These are phyloP conservation scores for Drosophila buzzatii DNA, from an alignment of 2,888 invertebrate genomes.

Conservation along the genomic window DNA sequence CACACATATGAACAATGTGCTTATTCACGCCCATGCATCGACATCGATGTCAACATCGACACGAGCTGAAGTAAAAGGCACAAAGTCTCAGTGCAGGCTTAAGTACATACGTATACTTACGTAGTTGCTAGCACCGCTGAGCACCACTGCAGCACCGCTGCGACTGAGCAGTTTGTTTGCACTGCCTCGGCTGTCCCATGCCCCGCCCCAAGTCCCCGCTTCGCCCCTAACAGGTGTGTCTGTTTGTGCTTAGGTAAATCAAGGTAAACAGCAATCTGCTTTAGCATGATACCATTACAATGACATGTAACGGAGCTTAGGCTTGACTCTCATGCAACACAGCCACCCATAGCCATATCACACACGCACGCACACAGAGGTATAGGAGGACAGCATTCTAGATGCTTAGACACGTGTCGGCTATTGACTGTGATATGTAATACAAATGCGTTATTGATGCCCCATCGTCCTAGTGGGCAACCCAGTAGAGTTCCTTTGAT, in stretches of 20 bases:
- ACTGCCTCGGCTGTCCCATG: constrained; percentile 56
- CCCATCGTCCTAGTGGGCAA: constrained; percentile 44
- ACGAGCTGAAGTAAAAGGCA: constrained; percentile 63
- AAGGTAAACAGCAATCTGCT: constrained; percentile 80
- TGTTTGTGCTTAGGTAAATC: constrained; percentile 71
- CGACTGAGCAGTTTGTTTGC: constrained; percentile 8
- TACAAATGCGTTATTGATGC: constrained; percentile 79
- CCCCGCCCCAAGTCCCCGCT: constrained; percentile 9
- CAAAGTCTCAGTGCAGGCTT: constrained; percentile 80
- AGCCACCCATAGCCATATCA: constrained; percentile 6
- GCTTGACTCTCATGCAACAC: constrained; percentile 14
- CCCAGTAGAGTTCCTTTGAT: constrained; percentile 27
- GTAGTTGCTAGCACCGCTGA: constrained; percentile 11
- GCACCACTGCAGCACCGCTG: constrained; percentile 38
- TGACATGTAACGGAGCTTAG: constrained; percentile 63
- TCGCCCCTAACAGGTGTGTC: constrained; percentile 6
- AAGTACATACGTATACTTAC: constrained; percentile 67
- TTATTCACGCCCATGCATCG: constrained; percentile 69
- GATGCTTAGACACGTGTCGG: constrained; percentile 74
- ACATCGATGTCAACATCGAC: constrained; percentile 74
- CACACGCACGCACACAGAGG: not conserved
- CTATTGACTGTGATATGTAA: constrained; percentile 73
- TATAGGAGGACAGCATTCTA: constrained; percentile 35
- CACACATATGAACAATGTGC: constrained; percentile 41
- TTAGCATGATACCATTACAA: constrained; percentile 74